Evolutionary conservation across 1,140 invertebrate species (phyloP).

Genomic region (Drosophila nannoptera): DNA sequence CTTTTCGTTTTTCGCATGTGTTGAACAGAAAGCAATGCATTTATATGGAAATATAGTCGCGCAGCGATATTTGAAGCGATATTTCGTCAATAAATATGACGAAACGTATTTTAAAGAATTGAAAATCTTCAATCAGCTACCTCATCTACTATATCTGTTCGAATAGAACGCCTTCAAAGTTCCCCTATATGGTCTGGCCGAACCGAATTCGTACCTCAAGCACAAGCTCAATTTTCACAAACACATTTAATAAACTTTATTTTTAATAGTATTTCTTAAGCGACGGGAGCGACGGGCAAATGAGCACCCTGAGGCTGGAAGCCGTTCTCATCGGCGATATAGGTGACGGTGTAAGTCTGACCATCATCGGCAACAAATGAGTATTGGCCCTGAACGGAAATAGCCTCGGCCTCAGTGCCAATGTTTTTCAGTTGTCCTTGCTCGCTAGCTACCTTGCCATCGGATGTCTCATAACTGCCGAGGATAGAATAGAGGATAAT

Average conservation of each 20-base stretch:
- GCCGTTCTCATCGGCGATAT: conserved; percentile 81
- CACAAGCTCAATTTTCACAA: not conserved
- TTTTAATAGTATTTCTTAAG: conserved; percentile 22
- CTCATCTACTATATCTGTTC: too few relatives aligned
- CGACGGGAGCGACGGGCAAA: conserved; percentile 80
- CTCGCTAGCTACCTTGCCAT: too few relatives aligned
- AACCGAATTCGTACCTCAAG: not conserved
- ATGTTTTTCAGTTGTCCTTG: not conserved
- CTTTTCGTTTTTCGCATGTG: conserved; percentile 38
- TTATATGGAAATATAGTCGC: conserved; percentile 19
- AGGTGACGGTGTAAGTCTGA: conserved; percentile 43
- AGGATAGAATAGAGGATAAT: not conserved
- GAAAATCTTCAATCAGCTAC: too few relatives aligned
- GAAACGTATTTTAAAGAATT: too few relatives aligned
- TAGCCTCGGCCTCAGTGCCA: conserved; percentile 50
- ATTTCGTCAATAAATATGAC: too few relatives aligned
- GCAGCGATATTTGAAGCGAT: conserved; percentile 29
- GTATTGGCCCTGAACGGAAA: conserved; percentile 49
- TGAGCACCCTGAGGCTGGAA: conserved; percentile 84
- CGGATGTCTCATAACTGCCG: conserved; percentile 82
- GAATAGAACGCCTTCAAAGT: too few relatives aligned
- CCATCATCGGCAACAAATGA: conserved; percentile 50
- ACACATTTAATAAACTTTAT: conserved; percentile 7
- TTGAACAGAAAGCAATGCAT: conserved; percentile 29
- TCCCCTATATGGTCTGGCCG: too few relatives aligned